Percentiles rank a stretch among this genome's conserved stretches.
Evolutionary conservation across 2,113 vertebrate genomes (phyloP).

Genomic region (Tamias sibiricus): DNA sequence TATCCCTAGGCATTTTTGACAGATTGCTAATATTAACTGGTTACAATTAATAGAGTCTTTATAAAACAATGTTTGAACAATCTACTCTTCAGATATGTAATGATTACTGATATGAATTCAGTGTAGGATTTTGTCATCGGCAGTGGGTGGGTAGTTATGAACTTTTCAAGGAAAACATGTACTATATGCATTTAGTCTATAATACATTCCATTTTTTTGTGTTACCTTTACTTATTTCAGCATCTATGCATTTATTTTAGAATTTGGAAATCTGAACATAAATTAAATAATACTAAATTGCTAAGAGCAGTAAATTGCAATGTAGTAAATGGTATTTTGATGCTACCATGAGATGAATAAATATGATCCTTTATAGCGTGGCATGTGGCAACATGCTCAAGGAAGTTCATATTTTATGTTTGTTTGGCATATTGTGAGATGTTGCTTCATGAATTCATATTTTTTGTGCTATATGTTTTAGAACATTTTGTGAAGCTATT

Average conservation of each 20-base stretch:
- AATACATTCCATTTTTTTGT: not conserved
- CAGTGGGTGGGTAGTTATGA: not conserved
- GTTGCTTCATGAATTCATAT: not conserved
- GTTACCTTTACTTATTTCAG: conserved; percentile 32
- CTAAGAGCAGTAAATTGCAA: not conserved
- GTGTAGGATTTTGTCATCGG: not conserved
- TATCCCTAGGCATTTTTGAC: conserved; percentile 28
- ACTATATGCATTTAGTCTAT: not conserved
- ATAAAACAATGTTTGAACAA: not conserved
- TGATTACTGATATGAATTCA: not conserved
- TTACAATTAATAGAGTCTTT: not conserved
- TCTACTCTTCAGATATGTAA: not conserved
- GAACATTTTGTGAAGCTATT: not conserved
- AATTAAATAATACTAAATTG: conserved; percentile 8
- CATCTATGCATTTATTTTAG: not conserved
- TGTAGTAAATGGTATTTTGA: not conserved
- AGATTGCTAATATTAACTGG: not conserved
- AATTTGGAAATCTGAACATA: not conserved
- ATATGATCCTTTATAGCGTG: not conserved
- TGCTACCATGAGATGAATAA: not conserved
- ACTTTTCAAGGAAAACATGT: not conserved
- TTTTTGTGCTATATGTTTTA: not conserved
- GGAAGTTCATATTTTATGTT: conserved; percentile 37
- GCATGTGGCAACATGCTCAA: not conserved
- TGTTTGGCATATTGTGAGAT: conserved; percentile 28